phyloP scores from a whole-genome alignment of 1,140 invertebrate genomes.

The Caenorhabditis brenneri region DNA sequence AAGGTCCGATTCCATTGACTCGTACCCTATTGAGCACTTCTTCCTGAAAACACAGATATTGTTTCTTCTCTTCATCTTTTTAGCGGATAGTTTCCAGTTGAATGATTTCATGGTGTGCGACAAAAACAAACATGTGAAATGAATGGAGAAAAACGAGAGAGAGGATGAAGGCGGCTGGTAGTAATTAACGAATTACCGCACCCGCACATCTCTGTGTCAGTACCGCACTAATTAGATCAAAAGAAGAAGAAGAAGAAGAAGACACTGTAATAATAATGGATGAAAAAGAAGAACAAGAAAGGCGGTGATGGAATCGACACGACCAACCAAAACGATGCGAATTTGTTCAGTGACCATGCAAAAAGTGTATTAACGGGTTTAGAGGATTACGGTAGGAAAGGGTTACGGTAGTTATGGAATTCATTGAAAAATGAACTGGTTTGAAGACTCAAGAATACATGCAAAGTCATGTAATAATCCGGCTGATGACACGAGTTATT shows the following conservation, averaged over 20 bases:
- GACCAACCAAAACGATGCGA: neutral
- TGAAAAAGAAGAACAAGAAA: neutral
- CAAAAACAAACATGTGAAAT: neutral
- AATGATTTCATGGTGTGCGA: neutral
- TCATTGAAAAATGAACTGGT: neutral
- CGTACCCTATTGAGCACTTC: slow-evolving; percentile 46
- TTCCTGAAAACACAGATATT: slow-evolving; percentile 30
- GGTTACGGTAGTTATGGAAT: neutral
- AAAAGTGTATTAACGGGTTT: neutral
- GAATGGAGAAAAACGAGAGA: neutral
- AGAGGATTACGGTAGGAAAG: neutral
- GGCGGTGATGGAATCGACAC: neutral
- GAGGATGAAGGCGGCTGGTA: slow-evolving; percentile 22
- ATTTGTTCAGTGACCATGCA: slow-evolving; percentile 37
- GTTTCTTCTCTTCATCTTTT: neutral
- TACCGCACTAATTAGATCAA: slow-evolving; percentile 23
- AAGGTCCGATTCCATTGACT: slow-evolving; percentile 47
- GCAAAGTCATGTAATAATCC: slow-evolving; percentile 12
- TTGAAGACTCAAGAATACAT: neutral
- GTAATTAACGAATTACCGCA: slow-evolving; percentile 39
- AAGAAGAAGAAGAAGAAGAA: neutral
- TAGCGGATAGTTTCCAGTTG: neutral
- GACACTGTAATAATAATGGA: slow-evolving; percentile 37
- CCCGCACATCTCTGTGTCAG: neutral
- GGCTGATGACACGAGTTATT: neutral